phyloP scores from a whole-genome alignment of 2,113 vertebrate species.

The Muntiacus muntjak region DNA sequence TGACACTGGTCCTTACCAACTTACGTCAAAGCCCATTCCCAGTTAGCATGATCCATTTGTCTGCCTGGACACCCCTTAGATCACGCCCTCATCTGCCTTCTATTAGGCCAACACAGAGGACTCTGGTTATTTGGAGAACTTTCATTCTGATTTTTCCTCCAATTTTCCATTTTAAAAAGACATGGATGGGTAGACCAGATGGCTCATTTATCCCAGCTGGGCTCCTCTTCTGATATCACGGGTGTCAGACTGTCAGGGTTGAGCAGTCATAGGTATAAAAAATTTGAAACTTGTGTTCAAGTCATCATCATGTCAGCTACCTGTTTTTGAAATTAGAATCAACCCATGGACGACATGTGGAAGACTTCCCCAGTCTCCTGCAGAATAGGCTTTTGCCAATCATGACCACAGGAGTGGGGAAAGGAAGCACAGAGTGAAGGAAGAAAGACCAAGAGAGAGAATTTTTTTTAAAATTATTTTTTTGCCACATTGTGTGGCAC shows the following conservation, averaged over 20 bases:
- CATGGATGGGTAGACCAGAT: not conserved
- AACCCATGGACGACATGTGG: not conserved
- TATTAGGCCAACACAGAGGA: not conserved
- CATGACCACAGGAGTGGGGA: not conserved
- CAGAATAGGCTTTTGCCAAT: rapidly evolving
- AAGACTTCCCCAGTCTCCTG: not conserved
- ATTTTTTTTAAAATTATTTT: no score
- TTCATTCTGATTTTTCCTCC: not conserved
- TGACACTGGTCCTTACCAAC: not conserved
- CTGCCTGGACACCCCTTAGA: rapidly evolving
- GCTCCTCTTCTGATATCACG: not conserved
- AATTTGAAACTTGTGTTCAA: not conserved
- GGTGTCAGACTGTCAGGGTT: not conserved
- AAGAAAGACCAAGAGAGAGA: not conserved
- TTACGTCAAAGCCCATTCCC: not conserved
- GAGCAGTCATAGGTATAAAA: not conserved
- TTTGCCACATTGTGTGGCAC: no score
- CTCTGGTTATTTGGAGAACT: not conserved
- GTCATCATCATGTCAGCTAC: not conserved
- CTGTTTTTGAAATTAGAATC: not conserved
- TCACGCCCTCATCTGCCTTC: not conserved
- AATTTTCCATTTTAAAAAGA: not conserved
- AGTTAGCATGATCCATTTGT: no score
- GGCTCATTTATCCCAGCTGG: not conserved
- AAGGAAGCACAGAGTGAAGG: not conserved